These are phyloP conservation scores for Crenichthys baileyi DNA, from an alignment of 2,797 vertebrate species.

Conservation along the genomic window DNA sequence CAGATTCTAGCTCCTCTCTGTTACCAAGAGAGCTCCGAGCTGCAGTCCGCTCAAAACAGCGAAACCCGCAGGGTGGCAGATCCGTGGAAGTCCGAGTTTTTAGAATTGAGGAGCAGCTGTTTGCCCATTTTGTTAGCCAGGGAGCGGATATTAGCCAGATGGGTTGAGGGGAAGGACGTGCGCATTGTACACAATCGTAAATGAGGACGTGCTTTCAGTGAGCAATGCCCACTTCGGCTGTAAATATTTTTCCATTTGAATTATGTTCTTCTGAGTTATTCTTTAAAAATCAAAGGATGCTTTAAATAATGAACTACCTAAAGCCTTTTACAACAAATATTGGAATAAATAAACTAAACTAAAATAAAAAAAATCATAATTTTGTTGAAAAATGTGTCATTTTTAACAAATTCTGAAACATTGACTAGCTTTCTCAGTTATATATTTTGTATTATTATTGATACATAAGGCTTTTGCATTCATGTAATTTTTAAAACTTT, in stretches of 20 bases:
- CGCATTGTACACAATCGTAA: background rate
- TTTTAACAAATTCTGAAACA: background rate
- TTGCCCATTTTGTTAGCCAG: no score
- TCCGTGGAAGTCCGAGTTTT: no score
- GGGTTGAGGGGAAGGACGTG: no score
- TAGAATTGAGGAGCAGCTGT: no score
- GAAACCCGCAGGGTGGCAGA: no score
- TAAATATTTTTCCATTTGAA: background rate
- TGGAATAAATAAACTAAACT: background rate
- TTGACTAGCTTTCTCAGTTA: background rate
- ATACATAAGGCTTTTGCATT: background rate
- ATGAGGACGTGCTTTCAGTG: slow-evolving; percentile 3
- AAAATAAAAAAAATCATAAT: background rate
- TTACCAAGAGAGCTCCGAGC: no score
- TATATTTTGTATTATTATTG: background rate
- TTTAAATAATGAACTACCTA: slow-evolving; percentile 14
- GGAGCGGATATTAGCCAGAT: no score
- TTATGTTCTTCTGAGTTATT: background rate
- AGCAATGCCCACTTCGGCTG: background rate
- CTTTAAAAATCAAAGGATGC: background rate
- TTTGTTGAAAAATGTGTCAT: background rate
- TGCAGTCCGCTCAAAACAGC: no score
- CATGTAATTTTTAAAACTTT: background rate
- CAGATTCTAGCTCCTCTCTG: no score
- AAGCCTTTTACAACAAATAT: background rate